Base-by-base conservation (phyloP, 2,888 invertebrate genomes). In the Drosophila pseudotalamancana region DNA sequence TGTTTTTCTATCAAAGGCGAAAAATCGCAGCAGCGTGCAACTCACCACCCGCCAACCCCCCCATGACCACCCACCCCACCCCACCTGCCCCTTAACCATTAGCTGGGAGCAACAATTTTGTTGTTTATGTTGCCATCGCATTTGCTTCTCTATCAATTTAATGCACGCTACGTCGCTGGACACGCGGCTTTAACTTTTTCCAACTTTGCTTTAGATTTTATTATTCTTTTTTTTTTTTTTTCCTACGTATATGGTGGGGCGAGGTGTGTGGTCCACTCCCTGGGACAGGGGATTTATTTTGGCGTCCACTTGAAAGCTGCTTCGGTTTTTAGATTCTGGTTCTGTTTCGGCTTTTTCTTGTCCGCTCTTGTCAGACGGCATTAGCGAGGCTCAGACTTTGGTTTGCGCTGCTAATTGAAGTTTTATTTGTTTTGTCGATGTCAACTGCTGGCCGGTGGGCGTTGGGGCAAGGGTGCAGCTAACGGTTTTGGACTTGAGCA, bases 1-100 rank as follows among this genome's bases (percentile, higher is more conserved):
- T 74, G 82, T 82, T 86, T 87, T 86, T 82, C 84, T 80, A 86
- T 86, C 88, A 85, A 77, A 77, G 66, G 72, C 78, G 72, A 78
- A 72, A 84, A 69, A 87, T 81, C 83, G 79, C 71, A 72, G 72
- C 67, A 51, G 54, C 49, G 56, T 34, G 50, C 49, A 55, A 11
- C 53, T 14, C 27, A 14, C 6, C 37, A 53, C 40, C 23, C 32
- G 8, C 25, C 46, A 16, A 16, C 2, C 16, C 14, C 32, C 6
- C 19, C n/a, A 18, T n/a, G n/a, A n/a, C 5, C 0, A 3, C 16
- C 8, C 6, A 18, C n/a, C 3, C 12, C 16, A 4, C 21, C 19
- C 39, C 29, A 32, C 19, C 2, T 23, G 3, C 42, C 23, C 45
- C 31, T 19, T 53, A 42, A 34, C 55, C 51, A 67, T 64, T 61